Evolutionary conservation across 2,888 invertebrate genomes (phyloP), one percentile per base, ranked within the genome.

Genomic region (Xanthia togata): DNA sequence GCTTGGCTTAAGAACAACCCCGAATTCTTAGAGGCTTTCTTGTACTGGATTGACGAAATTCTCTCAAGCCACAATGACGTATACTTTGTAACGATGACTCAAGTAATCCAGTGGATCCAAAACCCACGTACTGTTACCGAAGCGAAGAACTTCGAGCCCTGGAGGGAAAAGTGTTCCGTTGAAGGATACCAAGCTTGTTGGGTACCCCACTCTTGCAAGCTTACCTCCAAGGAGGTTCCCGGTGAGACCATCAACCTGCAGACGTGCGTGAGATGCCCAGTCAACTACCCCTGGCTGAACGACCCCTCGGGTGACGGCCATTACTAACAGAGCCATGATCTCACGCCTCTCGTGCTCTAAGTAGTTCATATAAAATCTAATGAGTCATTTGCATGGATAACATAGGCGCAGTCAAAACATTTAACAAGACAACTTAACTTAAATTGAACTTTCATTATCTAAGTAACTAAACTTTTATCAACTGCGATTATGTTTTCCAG

Each of bases 41-140:
- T 99, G 35, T 98, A 98, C 93, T 99, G 99, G 99, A 98, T 99
- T 91, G 99, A 99, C 93, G 99, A 99, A 95, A 97, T 98, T 79
- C 96, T 98, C 57, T 96, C 97, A 88, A 98, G 98, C 87, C 98
- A 98, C 96, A 98, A 98, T 87, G 99, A 99, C 92, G 99, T 99
- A 17, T 99, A 98, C 96, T 99, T 99, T 93, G 98, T 98, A 26
- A 99, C 99, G 79, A 99, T 99, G 99, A 99, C 99, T n/a, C 98
- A 98, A 94, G 99, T 99, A 12, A 99, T 99, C 89, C 99, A 99
- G 93, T 99, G 99, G 99, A 98, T 99, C 92, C 99, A 99, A 93
- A 98, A 98, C 93, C 99, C 99, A 65, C 97, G 98, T 80, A 98
- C 98, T 23, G 93, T 98, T 87, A 97, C 97, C 76, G 98, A 99